These are phyloP conservation scores for Chaetogeoica ovagalla DNA, from an alignment of 2,888 invertebrate genomes.

Conservation along the genomic window DNA sequence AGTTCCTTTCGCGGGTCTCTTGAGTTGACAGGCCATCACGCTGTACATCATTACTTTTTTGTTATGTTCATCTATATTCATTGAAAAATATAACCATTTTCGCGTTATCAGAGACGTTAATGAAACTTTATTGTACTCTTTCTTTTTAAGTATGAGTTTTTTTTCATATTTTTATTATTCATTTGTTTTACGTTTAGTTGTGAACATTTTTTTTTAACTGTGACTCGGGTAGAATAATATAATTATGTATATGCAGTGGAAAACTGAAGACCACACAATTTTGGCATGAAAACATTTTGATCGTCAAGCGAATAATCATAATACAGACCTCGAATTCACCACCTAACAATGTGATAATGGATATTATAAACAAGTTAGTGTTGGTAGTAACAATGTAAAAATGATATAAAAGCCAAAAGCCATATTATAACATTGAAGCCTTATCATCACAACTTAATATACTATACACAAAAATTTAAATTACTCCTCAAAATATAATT, in stretches of 20 bases:
- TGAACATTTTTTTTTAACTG: neutral
- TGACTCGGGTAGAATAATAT: too few species aligned
- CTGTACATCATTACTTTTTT: conserved; percentile 17
- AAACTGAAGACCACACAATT: conserved; percentile 2
- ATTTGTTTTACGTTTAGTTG: neutral
- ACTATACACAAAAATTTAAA: neutral
- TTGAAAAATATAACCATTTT: conserved; percentile 25
- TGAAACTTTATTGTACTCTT: neutral
- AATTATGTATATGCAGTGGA: too few species aligned
- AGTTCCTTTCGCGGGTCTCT: conserved; percentile 24
- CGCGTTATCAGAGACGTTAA: neutral
- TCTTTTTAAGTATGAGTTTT: neutral
- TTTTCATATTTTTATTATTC: neutral
- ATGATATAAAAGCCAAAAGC: neutral
- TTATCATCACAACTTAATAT: neutral
- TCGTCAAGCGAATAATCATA: neutral
- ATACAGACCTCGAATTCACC: neutral
- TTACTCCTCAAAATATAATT: neutral
- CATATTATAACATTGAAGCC: neutral
- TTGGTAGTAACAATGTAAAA: neutral
- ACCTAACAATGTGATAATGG: neutral
- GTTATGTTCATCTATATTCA: conserved; percentile 32
- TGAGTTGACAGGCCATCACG: conserved; percentile 36
- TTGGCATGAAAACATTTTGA: neutral
- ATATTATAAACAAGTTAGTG: conserved; percentile 3